Evolutionary conservation across 2,888 invertebrate genomes (phyloP).

Genomic region (Oxycera nigricornis): DNA sequence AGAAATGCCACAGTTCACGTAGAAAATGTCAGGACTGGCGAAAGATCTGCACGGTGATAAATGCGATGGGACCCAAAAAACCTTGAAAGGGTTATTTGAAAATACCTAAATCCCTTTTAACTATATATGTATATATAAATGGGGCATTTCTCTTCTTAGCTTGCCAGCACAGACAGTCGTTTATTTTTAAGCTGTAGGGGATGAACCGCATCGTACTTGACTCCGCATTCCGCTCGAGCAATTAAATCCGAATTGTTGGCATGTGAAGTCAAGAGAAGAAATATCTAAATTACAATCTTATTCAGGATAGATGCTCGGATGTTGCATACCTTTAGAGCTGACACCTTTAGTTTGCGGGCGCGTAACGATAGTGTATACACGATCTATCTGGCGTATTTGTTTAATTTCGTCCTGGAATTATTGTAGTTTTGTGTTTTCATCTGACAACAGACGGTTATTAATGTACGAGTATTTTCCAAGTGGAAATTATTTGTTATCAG

Average conservation of each 20-base stretch:
- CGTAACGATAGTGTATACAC: slow-evolving; percentile 2
- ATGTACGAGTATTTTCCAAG: background rate
- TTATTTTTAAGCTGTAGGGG: background rate
- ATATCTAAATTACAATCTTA: slow-evolving; percentile 46
- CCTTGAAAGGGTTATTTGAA: slow-evolving; percentile 14
- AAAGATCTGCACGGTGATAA: slow-evolving; percentile 18
- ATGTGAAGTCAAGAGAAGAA: slow-evolving; percentile 44
- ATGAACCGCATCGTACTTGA: slow-evolving; percentile 2
- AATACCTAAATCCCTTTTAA: background rate
- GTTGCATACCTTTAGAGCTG: background rate
- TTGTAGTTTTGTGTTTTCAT: slow-evolving; percentile 42
- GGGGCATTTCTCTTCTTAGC: background rate
- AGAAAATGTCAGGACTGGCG: slow-evolving; percentile 10
- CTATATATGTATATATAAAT: background rate
- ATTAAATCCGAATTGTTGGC: slow-evolving; percentile 46
- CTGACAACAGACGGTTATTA: background rate
- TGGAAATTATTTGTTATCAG: background rate
- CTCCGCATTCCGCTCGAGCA: slow-evolving; percentile 42
- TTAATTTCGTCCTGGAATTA: slow-evolving; percentile 40
- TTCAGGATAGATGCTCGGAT: slow-evolving; percentile 41
- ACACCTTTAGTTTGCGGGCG: background rate
- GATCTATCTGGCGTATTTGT: slow-evolving; percentile 40
- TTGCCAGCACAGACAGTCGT: background rate
- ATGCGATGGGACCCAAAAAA: slow-evolving; percentile 5
- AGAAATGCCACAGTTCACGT: no score